Conservation (phyloP, 2,113 vertebrate species). For the Rhinoderma darwinii region DNA sequence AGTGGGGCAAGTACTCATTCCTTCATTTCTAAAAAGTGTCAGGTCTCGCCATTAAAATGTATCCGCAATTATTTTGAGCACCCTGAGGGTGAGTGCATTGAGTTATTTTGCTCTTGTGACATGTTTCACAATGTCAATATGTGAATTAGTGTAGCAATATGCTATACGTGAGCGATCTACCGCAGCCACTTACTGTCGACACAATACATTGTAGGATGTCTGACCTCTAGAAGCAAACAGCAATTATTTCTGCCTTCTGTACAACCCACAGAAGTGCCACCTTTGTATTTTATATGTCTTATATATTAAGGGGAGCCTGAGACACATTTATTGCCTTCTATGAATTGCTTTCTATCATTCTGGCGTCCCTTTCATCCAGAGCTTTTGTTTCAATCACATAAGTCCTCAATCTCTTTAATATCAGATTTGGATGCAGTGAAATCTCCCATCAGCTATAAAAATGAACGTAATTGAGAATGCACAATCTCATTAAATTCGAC, state of each 20-base stretch:
- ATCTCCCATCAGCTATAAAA: slow-evolving; percentile 35
- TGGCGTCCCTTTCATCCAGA: not conserved
- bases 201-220: not conserved
- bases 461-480: slow-evolving; percentile 34
- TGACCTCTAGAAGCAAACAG: not conserved
- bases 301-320: slow-evolving; percentile 30
- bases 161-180: slow-evolving; percentile 5
- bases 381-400: slow-evolving; percentile 31
- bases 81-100: not conserved
- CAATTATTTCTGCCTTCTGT: not conserved
- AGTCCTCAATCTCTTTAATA: slow-evolving; percentile 39
- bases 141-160: not conserved
- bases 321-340: slow-evolving; percentile 44
- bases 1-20: not conserved
- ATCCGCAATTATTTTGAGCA: not conserved
- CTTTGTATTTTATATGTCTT: slow-evolving; percentile 22
- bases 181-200: not conserved
- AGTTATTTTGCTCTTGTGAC: not conserved
- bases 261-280: not conserved
- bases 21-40: not conserved
- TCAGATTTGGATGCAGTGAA: slow-evolving; percentile 31
- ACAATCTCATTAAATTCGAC: slow-evolving; percentile 33
- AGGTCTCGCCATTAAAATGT: not conserved
- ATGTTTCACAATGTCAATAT: slow-evolving; percentile 6
- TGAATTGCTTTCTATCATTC: slow-evolving; percentile 38